These are phyloP conservation scores for Acomys russatus DNA, from an alignment of 2,797 vertebrate genomes.

Conservation along the genomic window DNA sequence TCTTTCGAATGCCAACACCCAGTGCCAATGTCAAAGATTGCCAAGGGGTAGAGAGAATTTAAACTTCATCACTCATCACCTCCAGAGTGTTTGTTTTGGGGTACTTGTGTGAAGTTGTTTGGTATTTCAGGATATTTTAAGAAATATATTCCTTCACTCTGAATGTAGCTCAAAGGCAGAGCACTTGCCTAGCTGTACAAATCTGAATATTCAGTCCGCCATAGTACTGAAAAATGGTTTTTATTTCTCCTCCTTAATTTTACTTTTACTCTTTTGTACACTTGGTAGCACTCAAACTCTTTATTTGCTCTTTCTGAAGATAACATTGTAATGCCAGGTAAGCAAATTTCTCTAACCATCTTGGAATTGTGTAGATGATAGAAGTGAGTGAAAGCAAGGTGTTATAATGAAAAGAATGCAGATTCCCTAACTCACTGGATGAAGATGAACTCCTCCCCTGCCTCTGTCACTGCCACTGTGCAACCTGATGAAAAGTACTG, in stretches of 20 bases:
- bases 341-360: neutral
- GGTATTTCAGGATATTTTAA: neutral
- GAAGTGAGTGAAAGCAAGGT: neutral
- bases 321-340: neutral
- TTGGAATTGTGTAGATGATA: neutral
- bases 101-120: neutral
- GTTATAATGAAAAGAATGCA: neutral
- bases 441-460: neutral
- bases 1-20: neutral
- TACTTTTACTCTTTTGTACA: neutral
- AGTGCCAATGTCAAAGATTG: constrained; percentile 9
- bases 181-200: neutral
- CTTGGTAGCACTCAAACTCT: neutral
- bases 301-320: neutral
- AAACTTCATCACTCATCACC: neutral
- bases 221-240: neutral
- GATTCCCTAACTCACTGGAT: neutral
- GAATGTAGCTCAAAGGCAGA: neutral
- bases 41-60: neutral
- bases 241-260: constrained; percentile 49
- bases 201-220: neutral
- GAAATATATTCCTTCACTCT: neutral
- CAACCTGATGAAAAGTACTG: neutral
- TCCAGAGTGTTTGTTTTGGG: neutral
- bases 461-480: neutral